Conservation (phyloP, 2,797 vertebrate species). For the Helostoma temminkii region DNA sequence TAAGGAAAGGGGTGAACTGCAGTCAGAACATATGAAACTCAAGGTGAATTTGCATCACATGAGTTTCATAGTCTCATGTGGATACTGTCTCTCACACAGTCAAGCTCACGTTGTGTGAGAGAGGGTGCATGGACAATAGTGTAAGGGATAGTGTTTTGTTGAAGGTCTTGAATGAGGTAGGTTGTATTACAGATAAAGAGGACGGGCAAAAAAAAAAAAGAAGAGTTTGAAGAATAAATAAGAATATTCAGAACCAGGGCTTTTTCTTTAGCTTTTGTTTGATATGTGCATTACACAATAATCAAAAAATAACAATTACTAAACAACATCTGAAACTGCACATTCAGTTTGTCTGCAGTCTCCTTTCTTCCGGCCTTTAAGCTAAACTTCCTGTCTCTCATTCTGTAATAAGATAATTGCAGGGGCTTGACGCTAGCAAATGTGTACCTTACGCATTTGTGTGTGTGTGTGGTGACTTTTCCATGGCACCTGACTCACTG, state of each 20-base stretch:
- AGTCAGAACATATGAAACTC: conserved; percentile 53
- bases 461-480: conserved; percentile 15
- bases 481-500: conserved; percentile 50
- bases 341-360: not conserved
- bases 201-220: not conserved
- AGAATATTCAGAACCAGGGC: not conserved
- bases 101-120: not conserved
- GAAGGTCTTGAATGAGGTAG: not conserved
- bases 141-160: not conserved
- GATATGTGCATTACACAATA: not conserved
- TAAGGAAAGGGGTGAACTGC: not conserved
- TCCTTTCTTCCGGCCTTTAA: not conserved
- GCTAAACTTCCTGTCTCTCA: conserved; percentile 5
- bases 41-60: conserved; percentile 24
- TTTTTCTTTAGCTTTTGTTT: not conserved
- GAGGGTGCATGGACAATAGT: not conserved
- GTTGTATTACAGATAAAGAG: not conserved
- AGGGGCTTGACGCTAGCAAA: not conserved
- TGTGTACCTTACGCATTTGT: conserved; percentile 7
- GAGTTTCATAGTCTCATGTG: conserved; percentile 10
- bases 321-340: not conserved
- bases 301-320: not conserved
- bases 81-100: too few relatives aligned
- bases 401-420: conserved; percentile 19
- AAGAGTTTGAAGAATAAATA: not conserved